phyloP scores from a whole-genome alignment of 2,888 invertebrate genomes.

The Brachycybe producta region DNA sequence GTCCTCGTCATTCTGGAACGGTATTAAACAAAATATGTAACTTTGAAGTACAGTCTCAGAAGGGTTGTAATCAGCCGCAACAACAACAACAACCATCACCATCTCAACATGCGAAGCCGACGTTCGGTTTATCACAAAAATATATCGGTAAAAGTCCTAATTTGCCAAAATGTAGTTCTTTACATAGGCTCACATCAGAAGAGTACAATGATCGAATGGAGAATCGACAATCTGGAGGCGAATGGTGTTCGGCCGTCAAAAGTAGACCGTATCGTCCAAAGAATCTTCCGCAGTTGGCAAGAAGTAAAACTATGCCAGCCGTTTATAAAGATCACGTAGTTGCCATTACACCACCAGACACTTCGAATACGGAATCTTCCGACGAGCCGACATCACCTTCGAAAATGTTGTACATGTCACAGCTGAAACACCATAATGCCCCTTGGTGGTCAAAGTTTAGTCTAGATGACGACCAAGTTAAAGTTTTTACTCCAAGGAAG shows the following conservation, averaged over 20 bases:
- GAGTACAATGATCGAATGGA: no score
- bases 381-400: no score
- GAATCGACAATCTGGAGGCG: no score
- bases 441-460: slow-evolving; percentile 14
- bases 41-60: slow-evolving; percentile 5
- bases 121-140: no score
- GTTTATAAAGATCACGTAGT: neutral
- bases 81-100: neutral
- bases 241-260: slow-evolving; percentile 9
- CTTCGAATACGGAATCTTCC: neutral
- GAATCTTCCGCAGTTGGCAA: neutral
- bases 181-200: no score
- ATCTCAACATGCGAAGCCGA: neutral
- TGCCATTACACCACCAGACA: neutral
- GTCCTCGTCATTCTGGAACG: slow-evolving; percentile 1
- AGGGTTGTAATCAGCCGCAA: neutral
- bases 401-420: no score
- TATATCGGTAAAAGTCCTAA: no score
- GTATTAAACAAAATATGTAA: slow-evolving; percentile 9
- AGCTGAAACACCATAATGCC: no score
- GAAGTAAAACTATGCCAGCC: slow-evolving; percentile 13
- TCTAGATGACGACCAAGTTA: no score
- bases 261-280: slow-evolving; percentile 11
- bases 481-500: no score
- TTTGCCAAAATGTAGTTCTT: no score